A percentile compares a stretch with the other conserved stretches of the same genome.
Conservation (phyloP, 2,113 vertebrate species). For the Oreochromis niloticus region DNA sequence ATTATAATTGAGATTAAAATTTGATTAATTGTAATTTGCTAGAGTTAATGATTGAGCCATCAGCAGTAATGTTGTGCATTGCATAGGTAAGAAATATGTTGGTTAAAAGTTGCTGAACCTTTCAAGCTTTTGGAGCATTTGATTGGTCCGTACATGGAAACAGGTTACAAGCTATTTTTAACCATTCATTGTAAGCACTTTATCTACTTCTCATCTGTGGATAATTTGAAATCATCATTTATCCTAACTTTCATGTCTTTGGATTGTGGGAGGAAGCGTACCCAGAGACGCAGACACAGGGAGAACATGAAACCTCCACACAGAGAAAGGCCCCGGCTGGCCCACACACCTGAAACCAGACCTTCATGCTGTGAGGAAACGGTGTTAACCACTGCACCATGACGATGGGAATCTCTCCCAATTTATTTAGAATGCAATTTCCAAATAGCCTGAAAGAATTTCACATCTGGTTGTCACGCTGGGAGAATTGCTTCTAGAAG, state of each 20-base stretch:
- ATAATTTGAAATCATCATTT: neutral
- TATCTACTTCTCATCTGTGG: neutral
- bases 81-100: neutral
- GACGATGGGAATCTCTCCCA: neutral
- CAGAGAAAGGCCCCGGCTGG: neutral
- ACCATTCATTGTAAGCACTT: neutral
- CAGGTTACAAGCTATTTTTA: neutral
- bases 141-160: neutral
- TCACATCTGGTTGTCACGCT: neutral
- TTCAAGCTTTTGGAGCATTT: neutral
- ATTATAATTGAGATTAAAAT: neutral
- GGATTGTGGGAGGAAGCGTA: neutral
- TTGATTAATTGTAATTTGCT: neutral
- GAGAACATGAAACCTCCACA: neutral
- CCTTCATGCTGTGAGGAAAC: neutral
- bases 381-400: neutral
- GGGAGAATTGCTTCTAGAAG: neutral
- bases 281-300: neutral
- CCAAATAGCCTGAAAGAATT: neutral
- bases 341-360: neutral
- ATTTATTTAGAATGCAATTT: neutral
- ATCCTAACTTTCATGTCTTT: neutral
- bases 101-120: neutral
- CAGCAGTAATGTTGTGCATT: neutral
- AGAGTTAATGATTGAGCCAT: neutral